Base-by-base conservation (phyloP, 2,113 vertebrate species). In the Pogona vitticeps region DNA sequence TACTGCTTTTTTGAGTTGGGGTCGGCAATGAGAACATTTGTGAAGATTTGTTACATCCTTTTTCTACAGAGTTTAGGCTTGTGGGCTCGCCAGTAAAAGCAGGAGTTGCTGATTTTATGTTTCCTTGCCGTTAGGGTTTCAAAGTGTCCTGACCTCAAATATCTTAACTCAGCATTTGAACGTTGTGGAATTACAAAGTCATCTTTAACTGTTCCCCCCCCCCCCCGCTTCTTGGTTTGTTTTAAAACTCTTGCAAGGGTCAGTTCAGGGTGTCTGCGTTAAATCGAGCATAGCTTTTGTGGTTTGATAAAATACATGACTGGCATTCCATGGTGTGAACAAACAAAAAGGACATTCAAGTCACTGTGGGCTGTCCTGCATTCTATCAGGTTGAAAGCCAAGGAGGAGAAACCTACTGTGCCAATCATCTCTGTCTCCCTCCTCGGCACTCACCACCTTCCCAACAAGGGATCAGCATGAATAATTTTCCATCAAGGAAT, bases 321-420 rank as follows among this genome's bases (percentile, higher is more conserved):
- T 89, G 89, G 86, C 80, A 86, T 76, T 91, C 82, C 80, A 90
- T 77, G 88, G 80, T 72, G 65, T 88, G 84, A 84, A 87, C 91
- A 94, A 92, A 94, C 83, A 59, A 91, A 91, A 90, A 94, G 84
- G 68, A 23, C 93, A 92, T 92, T 90, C 90, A 92, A 92, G 92
- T 91, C 88, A 92, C 91, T 86, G 88, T 83, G 63, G 82, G 83
- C 91, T 87, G 46, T 93, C 93, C 87, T 89, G 63, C 73, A 59
- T 67, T 92, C 80, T 73, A 40, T 20, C 87, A 83, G 91, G 89
- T 0, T 1, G 42, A 42, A 86, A 90, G 15, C 80, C 65, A 85
- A 70, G 15, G n/a, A 31, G 79, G 67, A 58, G 15, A 2, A 67
- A 61, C 42, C 85, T 88, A 28, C 87, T 93, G 40, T 92, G 92